Base-by-base conservation (phyloP, 2,888 invertebrate genomes). In the Aporophyla lueneburgensis region DNA sequence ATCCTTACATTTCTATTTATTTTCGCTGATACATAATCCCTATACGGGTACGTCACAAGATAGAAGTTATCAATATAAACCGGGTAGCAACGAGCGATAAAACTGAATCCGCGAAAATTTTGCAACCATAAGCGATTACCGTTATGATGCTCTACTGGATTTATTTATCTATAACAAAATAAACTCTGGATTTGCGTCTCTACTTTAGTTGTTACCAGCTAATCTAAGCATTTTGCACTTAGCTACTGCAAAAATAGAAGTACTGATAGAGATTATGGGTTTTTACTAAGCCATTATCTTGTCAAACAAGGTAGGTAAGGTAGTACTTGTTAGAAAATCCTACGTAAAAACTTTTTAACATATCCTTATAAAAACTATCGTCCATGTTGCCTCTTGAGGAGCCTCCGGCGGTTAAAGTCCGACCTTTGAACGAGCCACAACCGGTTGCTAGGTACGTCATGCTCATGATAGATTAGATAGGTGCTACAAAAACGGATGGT, bases 71-170 rank as follows among this genome's bases (percentile, higher is more conserved):
- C 84, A 59, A 69, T 61, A 73, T 51, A 74, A 68, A 16, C 69
- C 77, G 76, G 84, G 27, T 82, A 74, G 88, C 84, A 87, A 87
- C 81, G 71, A 62, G 62, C 75, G 76, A 84, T 84, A 83, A 72
- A 73, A 65, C 10, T 24, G 51, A 58, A 70, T 67, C 66, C 56
- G 65, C 61, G 19, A 76, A 72, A 61, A 69, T 59, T 65, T 61
- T 70, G 59, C 46, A 59, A 59, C 46, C 53, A 71, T 27, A 19
- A 27, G 21, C 56, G 59, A 77, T 72, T 67, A 74, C 24, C 33
- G 59, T 61, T 84, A 14, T 16, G 59, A 65, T 49, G 46, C 19
- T 53, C 33, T 10, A 40, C 51, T 61, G 14, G 62, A 71, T 71
- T 68, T 62, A 68, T 67, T 67, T 63, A 65, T 74, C 59, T 33